A percentile compares a stretch with the other conserved stretches of the same genome.
Conservation (phyloP, 2,113 vertebrate genomes). For the Limnothrissa miodon region DNA sequence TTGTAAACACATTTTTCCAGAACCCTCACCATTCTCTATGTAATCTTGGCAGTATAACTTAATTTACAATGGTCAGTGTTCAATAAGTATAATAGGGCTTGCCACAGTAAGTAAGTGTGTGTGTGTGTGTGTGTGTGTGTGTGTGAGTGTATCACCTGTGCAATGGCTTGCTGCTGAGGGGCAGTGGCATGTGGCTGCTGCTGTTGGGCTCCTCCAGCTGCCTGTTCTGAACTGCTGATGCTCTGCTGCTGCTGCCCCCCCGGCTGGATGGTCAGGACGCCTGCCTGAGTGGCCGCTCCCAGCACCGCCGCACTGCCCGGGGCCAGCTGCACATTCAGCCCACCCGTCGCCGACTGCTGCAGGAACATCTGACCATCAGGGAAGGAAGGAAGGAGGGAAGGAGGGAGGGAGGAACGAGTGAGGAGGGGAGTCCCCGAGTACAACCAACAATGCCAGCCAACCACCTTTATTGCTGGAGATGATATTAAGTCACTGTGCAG, state of each 20-base stretch:
- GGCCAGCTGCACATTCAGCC: conserved; percentile 85
- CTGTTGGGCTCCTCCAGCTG: conserved; percentile 78
- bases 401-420: not conserved
- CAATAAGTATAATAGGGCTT: no score
- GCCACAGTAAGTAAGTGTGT: not conserved
- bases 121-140: not conserved
- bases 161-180: not conserved
- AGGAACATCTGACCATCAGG: conserved; percentile 83
- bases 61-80: no score
- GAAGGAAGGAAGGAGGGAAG: not conserved
- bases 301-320: conserved; percentile 55
- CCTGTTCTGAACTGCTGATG: conserved; percentile 76
- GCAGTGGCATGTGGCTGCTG: conserved; percentile 54
- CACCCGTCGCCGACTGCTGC: conserved; percentile 79
- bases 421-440: not conserved
- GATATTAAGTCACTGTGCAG: not conserved
- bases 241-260: conserved; percentile 79
- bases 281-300: conserved; percentile 76
- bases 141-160: not conserved
- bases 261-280: conserved; percentile 76
- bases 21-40: no score
- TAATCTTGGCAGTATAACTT: no score
- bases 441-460: no score
- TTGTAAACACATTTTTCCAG: no score
- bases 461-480: no score